Percentiles rank a stretch among this genome's conserved stretches.
Conservation (phyloP, 1,140 invertebrate genomes). For the Triops cancriformis region DNA sequence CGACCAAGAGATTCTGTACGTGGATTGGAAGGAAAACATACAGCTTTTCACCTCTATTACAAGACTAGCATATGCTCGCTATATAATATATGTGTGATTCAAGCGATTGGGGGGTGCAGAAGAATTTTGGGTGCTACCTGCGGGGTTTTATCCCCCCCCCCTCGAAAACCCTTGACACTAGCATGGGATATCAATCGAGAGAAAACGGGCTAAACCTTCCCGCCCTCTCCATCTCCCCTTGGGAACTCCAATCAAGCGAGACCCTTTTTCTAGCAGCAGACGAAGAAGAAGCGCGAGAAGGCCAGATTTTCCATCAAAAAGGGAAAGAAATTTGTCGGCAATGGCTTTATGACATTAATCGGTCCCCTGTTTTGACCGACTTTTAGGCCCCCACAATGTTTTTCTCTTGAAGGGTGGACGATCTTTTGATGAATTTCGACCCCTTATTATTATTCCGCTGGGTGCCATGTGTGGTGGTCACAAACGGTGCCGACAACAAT, state of each 20-base stretch:
- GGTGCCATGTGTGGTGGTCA: background rate
- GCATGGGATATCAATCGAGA: too few relatives aligned
- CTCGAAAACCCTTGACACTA: background rate
- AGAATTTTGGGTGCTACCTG: background rate
- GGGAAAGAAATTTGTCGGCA: background rate
- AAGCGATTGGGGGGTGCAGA: background rate
- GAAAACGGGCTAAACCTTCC: background rate
- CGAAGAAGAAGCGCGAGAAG: background rate
- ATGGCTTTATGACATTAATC: constrained; percentile 1
- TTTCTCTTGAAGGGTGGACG: too few relatives aligned
- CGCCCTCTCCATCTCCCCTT: background rate
- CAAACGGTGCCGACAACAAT: constrained; percentile 5
- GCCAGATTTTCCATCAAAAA: background rate
- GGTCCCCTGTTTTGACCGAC: background rate
- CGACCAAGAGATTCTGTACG: background rate
- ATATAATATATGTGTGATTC: constrained; percentile 7
- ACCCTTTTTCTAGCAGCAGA: background rate
- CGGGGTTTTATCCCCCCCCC: background rate
- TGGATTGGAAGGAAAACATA: background rate
- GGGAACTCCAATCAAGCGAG: background rate
- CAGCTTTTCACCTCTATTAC: constrained; percentile 13
- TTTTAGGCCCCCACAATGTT: background rate
- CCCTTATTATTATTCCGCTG: background rate
- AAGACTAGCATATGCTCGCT: constrained; percentile 2
- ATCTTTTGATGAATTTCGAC: background rate